phyloP scores from a whole-genome alignment of 2,113 vertebrate species.

The Taxidea taxus region DNA sequence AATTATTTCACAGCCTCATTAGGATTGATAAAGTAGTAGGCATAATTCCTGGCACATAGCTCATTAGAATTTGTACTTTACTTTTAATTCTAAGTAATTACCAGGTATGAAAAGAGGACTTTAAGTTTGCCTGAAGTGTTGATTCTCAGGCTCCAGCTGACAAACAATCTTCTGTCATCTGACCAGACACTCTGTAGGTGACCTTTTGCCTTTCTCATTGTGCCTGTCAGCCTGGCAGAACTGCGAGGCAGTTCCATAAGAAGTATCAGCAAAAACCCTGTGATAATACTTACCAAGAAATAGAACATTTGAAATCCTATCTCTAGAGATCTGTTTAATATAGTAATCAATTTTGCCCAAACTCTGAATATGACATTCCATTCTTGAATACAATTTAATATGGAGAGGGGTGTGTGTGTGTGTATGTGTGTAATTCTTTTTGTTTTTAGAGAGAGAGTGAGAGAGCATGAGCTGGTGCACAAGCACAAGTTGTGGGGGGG shows the following conservation, averaged over 20 bases:
- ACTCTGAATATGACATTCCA: constrained; percentile 31
- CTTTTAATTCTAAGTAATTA: constrained; percentile 29
- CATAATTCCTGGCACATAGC: neutral
- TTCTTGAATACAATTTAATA: neutral
- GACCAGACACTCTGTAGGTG: neutral
- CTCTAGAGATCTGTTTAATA: constrained; percentile 10
- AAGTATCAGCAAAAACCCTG: neutral
- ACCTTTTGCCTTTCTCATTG: neutral
- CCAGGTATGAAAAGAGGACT: neutral
- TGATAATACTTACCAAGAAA: neutral
- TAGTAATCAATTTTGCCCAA: constrained; percentile 16
- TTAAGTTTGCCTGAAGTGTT: neutral
- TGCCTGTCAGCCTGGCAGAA: neutral
- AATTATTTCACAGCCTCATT: neutral
- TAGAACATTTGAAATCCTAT: neutral
- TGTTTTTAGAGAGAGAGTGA: neutral
- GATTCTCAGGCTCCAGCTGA: neutral
- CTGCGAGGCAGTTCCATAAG: neutral
- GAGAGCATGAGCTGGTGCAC: neutral
- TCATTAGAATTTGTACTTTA: neutral
- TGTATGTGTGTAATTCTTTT: neutral
- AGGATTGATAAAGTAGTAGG: neutral
- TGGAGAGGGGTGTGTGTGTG: neutral
- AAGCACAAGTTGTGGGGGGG: neutral
- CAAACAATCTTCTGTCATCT: neutral